Evolutionary conservation across 2,888 invertebrate genomes (phyloP).

Genomic region (Nephrotoma appendiculata): DNA sequence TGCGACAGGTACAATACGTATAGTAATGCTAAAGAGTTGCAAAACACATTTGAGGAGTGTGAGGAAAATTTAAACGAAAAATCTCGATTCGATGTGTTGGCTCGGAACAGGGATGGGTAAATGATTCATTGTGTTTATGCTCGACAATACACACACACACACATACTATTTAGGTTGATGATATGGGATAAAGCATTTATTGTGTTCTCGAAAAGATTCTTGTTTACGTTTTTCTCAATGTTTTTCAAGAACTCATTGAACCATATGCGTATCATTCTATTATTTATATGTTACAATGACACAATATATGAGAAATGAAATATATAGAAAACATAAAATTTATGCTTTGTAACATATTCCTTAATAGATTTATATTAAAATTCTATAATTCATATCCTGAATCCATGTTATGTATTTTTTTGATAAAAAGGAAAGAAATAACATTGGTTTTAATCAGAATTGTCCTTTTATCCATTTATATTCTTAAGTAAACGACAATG

Average conservation of each 20-base stretch:
- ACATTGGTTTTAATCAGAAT: too few relatives aligned
- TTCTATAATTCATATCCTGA: neutral
- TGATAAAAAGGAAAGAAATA: too few relatives aligned
- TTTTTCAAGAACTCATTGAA: neutral
- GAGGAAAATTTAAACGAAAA: too few relatives aligned
- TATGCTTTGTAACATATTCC: neutral
- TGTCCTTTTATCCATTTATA: too few relatives aligned
- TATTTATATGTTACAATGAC: neutral
- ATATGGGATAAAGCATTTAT: neutral
- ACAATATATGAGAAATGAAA: neutral
- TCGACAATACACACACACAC: neutral
- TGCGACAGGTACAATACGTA: too few relatives aligned
- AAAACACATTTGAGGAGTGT: too few relatives aligned
- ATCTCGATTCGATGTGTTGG: too few relatives aligned
- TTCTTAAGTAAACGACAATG: too few relatives aligned
- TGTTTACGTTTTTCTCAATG: neutral
- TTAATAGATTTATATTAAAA: neutral
- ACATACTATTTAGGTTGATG: neutral
- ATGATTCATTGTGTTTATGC: too few relatives aligned
- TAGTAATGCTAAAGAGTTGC: too few relatives aligned
- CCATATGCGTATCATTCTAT: neutral
- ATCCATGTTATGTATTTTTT: too few relatives aligned
- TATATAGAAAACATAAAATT: neutral
- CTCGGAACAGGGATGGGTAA: too few relatives aligned
- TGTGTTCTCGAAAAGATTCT: neutral